phyloP scores from a whole-genome alignment of 2,888 invertebrate species.

The Rotaria socialis region DNA sequence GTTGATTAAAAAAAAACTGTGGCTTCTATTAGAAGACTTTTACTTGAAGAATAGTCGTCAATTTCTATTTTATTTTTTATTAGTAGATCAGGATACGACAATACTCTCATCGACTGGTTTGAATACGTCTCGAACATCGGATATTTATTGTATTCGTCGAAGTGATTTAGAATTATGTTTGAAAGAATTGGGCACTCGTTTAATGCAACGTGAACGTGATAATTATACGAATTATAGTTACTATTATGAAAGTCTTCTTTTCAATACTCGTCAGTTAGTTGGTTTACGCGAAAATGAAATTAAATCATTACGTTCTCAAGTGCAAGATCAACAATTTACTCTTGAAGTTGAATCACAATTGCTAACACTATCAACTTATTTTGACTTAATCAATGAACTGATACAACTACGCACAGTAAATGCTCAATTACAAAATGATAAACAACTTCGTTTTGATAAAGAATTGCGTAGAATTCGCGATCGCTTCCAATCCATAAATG shows the following conservation, averaged over 20 bases:
- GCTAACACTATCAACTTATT: not conserved
- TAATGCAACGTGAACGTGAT: constrained; percentile 55
- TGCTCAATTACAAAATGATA: not conserved
- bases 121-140: not conserved
- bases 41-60: no score
- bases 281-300: constrained; percentile 49
- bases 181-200: constrained; percentile 51
- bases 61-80: no score
- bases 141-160: constrained; percentile 49
- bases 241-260: constrained; percentile 58
- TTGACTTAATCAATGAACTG: not conserved
- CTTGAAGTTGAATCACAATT: constrained; percentile 17
- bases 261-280: constrained; percentile 54
- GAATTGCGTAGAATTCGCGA: not conserved
- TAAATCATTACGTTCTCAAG: not conserved
- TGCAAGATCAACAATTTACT: not conserved
- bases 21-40: no score
- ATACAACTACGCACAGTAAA: not conserved
- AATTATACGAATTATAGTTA: constrained; percentile 58
- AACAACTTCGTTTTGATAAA: not conserved
- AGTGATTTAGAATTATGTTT: constrained; percentile 54
- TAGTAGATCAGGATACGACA: not conserved
- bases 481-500: not conserved
- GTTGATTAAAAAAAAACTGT: no score
- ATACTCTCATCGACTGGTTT: not conserved